Evolutionary conservation across 2,797 vertebrate species (phyloP).

Genomic region (Argyrosomus regius): DNA sequence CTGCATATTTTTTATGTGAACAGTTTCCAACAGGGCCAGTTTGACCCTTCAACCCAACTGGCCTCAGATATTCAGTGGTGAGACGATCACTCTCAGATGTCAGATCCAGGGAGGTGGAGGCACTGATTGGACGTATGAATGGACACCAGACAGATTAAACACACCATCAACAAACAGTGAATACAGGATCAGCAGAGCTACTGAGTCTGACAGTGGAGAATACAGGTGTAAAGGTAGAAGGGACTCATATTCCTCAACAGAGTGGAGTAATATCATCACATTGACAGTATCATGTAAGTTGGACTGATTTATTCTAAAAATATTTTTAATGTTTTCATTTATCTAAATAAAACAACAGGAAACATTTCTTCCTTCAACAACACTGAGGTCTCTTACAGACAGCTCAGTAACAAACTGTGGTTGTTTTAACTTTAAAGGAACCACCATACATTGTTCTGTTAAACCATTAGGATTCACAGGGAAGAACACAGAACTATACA

Average conservation of each 20-base stretch:
- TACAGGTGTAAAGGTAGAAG: slow-evolving; percentile 32
- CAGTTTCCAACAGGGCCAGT: neutral
- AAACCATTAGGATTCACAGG: too few relatives aligned
- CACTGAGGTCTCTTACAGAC: too few relatives aligned
- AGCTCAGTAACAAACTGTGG: too few relatives aligned
- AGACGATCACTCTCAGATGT: slow-evolving; percentile 52
- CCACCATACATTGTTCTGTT: too few relatives aligned
- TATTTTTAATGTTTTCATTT: too few relatives aligned
- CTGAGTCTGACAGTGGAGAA: accelerated
- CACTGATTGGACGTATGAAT: slow-evolving; percentile 53
- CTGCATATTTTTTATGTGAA: too few relatives aligned
- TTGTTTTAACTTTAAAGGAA: too few relatives aligned
- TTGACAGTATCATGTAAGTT: slow-evolving; percentile 35
- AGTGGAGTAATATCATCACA: slow-evolving; percentile 8
- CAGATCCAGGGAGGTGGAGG: slow-evolving; percentile 7
- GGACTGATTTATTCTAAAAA: too few relatives aligned
- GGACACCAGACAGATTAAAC: neutral
- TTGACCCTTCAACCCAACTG: slow-evolving; percentile 38
- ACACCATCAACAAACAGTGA: neutral
- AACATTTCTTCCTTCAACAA: too few relatives aligned
- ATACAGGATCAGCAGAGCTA: neutral
- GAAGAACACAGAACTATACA: too few relatives aligned
- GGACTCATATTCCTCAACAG: neutral
- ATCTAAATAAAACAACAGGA: too few relatives aligned
- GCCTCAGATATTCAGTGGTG: slow-evolving; percentile 32